phyloP scores from a whole-genome alignment of 30 jellyfish, hydroid and myxozoan species.

The Aurelia sp. region DNA sequence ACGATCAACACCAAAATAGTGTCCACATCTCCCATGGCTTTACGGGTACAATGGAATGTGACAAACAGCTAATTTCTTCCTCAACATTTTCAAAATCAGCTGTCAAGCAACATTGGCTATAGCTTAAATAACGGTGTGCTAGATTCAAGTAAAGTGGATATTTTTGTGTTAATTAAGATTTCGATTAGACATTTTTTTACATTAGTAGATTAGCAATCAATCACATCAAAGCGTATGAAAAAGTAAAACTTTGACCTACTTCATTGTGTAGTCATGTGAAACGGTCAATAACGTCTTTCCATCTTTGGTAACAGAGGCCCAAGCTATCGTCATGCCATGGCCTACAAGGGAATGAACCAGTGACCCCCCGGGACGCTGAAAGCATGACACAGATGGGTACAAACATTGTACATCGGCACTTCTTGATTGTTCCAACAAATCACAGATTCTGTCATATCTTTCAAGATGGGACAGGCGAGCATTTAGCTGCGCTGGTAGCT shows the following conservation, averaged over 20 bases:
- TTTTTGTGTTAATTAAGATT: too few species aligned
- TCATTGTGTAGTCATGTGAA: constrained; percentile 60
- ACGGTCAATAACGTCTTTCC: constrained; percentile 49
- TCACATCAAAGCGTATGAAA: too few species aligned
- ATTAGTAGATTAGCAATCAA: too few species aligned
- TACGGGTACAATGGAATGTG: too few species aligned
- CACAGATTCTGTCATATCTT: constrained; percentile 5
- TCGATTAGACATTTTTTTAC: too few species aligned
- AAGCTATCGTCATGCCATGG: constrained; percentile 36
- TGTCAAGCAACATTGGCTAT: too few species aligned
- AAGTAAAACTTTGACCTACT: background rate
- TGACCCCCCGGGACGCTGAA: constrained; percentile 88
- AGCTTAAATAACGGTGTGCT: too few species aligned
- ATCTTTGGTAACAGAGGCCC: constrained; percentile 43
- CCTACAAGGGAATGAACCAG: constrained; percentile 78
- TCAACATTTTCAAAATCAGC: too few species aligned
- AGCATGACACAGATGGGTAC: constrained; percentile 66
- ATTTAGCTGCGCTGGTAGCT: constrained; percentile 74
- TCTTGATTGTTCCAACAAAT: constrained; percentile 58
- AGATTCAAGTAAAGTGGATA: too few species aligned
- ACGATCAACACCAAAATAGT: too few species aligned
- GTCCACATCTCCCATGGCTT: too few species aligned
- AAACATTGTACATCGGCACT: constrained; percentile 59
- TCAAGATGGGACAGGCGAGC: constrained; percentile 54
- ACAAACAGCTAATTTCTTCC: too few species aligned